Percentiles rank a stretch among this genome's conserved stretches.
Conservation (phyloP, 1,140 invertebrate genomes). For the Manduca sexta region DNA sequence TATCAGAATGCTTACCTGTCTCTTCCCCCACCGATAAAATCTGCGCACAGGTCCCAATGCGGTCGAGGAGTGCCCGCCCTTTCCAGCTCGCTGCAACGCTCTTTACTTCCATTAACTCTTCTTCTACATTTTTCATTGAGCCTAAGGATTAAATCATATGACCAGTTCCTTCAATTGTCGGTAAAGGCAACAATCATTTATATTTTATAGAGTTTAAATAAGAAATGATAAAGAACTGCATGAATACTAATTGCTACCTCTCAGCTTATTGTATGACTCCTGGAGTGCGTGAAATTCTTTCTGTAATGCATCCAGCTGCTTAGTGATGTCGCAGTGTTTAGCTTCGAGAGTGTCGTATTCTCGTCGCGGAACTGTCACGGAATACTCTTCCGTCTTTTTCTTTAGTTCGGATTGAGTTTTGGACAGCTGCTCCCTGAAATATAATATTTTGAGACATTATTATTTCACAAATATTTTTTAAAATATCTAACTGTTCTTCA, state of each 20-base stretch:
- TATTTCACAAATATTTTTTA: too few species aligned
- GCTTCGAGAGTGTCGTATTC: slow-evolving; percentile 48
- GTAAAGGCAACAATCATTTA: too few species aligned
- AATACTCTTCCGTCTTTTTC: slow-evolving; percentile 55
- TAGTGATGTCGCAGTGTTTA: not conserved
- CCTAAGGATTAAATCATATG: slow-evolving; percentile 23
- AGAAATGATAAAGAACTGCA: too few species aligned
- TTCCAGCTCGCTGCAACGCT: slow-evolving; percentile 58
- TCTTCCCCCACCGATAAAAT: slow-evolving; percentile 63
- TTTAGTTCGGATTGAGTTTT: slow-evolving; percentile 42
- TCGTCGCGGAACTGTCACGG: slow-evolving; percentile 55
- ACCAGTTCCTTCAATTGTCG: too few species aligned
- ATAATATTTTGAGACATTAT: too few species aligned
- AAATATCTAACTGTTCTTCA: not conserved
- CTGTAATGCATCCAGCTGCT: slow-evolving; percentile 19
- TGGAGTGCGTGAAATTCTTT: slow-evolving; percentile 38
- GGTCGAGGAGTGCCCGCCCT: slow-evolving; percentile 63
- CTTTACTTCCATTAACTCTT: slow-evolving; percentile 56
- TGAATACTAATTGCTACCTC: too few species aligned
- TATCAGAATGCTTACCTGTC: slow-evolving; percentile 43
- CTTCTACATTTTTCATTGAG: slow-evolving; percentile 44
- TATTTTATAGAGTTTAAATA: too few species aligned
- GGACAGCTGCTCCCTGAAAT: slow-evolving; percentile 50
- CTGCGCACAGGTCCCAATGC: slow-evolving; percentile 64
- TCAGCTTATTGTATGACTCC: slow-evolving; percentile 29